A percentile compares a stretch with the other conserved stretches of the same genome.
Evolutionary conservation across 2,888 invertebrate genomes (phyloP).

Genomic region (Gnatocerus cornutus): DNA sequence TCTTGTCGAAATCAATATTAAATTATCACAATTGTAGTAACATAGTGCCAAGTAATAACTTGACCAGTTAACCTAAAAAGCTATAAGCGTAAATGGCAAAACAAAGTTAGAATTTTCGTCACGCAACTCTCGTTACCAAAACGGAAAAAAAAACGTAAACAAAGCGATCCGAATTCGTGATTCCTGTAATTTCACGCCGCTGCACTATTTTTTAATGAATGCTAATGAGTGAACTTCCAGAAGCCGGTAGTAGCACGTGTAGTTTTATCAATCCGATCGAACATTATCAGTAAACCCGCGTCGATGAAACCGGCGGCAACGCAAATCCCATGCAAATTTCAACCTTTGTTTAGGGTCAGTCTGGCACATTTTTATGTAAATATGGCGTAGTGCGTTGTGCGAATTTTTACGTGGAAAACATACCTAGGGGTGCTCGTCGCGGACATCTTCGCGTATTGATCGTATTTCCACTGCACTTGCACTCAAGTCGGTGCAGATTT

Average conservation of each 20-base stretch:
- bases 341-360: constrained; percentile 3
- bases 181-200: constrained; percentile 11
- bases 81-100: constrained; percentile 43
- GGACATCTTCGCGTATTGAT: constrained; percentile 57
- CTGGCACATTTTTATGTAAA: constrained; percentile 8
- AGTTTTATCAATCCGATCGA: neutral
- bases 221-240: neutral
- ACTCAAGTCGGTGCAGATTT: constrained; percentile 49
- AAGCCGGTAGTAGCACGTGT: constrained; percentile 3
- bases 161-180: constrained; percentile 22
- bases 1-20: neutral
- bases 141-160: constrained; percentile 13
- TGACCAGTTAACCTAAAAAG: constrained; percentile 49
- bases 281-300: neutral
- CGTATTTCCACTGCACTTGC: constrained; percentile 48
- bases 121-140: constrained; percentile 35
- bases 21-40: constrained; percentile 2
- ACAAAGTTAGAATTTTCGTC: constrained; percentile 44
- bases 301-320: constrained; percentile 6
- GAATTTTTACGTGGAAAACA: constrained; percentile 27
- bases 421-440: constrained; percentile 61
- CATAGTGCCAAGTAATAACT: constrained; percentile 4
- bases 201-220: constrained; percentile 10
- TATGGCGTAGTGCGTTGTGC: neutral
- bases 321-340: constrained; percentile 17